Evolutionary conservation across 2,797 vertebrate genomes (phyloP).

Genomic region (Melanotaenia nigrans): DNA sequence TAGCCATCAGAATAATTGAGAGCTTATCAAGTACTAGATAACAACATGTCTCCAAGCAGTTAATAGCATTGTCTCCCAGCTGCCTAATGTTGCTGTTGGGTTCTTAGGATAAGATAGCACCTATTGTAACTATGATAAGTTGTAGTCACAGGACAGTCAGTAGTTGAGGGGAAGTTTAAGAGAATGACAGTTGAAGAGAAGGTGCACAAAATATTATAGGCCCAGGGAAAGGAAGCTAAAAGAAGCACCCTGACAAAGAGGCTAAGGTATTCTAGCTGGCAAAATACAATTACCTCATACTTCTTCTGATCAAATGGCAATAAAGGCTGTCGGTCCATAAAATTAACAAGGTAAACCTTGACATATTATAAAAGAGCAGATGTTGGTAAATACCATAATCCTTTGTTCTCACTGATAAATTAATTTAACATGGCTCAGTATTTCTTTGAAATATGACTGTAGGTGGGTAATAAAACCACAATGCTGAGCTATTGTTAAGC

Average conservation of each 20-base stretch:
- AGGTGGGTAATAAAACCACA: constrained; percentile 31
- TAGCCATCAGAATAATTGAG: constrained; percentile 59
- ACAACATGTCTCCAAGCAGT: constrained; percentile 58
- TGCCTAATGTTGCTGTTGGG: constrained; percentile 54
- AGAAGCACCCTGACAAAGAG: not conserved
- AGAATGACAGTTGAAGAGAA: constrained; percentile 40
- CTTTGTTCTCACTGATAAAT: constrained; percentile 31
- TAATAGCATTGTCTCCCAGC: constrained; percentile 64
- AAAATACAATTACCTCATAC: constrained; percentile 30
- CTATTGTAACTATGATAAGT: constrained; percentile 69
- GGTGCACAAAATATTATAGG: constrained; percentile 29
- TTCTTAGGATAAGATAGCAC: constrained; percentile 74
- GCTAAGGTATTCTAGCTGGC: constrained; percentile 36
- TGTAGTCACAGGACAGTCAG: constrained; percentile 31
- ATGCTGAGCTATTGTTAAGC: not conserved
- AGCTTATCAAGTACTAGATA: constrained; percentile 65
- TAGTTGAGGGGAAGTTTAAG: constrained; percentile 26
- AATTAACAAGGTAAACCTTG: constrained; percentile 30
- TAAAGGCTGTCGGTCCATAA: constrained; percentile 22
- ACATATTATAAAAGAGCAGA: constrained; percentile 20
- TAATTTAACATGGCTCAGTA: constrained; percentile 11
- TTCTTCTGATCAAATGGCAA: constrained; percentile 20
- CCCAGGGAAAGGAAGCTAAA: not conserved
- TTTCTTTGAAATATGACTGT: constrained; percentile 8
- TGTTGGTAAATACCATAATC: constrained; percentile 7